Percentiles rank a stretch among this genome's conserved stretches.
Evolutionary conservation across 2,113 vertebrate genomes (phyloP).

Genomic region (Siniperca chuatsi): DNA sequence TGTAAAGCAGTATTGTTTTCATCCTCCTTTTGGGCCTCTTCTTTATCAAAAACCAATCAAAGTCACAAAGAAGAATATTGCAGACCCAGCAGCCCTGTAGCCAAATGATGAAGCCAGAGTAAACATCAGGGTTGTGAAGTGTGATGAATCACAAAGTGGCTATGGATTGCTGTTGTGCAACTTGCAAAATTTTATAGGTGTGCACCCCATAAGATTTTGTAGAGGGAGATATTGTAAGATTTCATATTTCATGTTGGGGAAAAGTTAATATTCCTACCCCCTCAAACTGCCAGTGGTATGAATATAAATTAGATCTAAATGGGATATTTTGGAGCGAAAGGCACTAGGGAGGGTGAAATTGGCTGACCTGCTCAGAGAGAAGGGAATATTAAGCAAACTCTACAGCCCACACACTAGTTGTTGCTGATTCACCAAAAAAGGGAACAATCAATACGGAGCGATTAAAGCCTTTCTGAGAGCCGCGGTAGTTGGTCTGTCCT

Average conservation of each 20-base stretch:
- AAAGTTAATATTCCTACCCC: conserved; percentile 59
- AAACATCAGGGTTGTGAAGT: conserved; percentile 37
- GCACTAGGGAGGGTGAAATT: conserved; percentile 61
- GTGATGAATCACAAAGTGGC: conserved; percentile 48
- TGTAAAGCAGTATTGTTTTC: conserved; percentile 6
- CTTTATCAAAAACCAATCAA: conserved; percentile 45
- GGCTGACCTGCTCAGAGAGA: conserved; percentile 66
- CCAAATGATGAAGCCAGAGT: conserved; percentile 40
- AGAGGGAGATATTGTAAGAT: conserved; percentile 28
- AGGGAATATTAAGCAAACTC: conserved; percentile 69
- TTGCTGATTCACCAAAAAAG: conserved; percentile 72
- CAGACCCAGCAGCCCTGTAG: conserved; percentile 19
- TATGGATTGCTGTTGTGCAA: conserved; percentile 33
- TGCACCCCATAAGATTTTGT: neutral
- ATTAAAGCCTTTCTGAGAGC: conserved; percentile 57
- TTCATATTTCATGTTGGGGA: conserved; percentile 41
- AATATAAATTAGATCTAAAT: conserved; percentile 75
- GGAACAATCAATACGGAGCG: conserved; percentile 65
- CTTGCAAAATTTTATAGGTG: conserved; percentile 26
- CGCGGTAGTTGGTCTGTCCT: conserved; percentile 35
- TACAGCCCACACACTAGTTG: conserved; percentile 52
- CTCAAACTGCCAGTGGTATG: conserved; percentile 47
- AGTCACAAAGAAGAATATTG: conserved; percentile 22
- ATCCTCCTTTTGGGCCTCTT: neutral
- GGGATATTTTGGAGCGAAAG: conserved; percentile 63